These are phyloP conservation scores for Gallinago jamesoni DNA, from an alignment of 2,113 vertebrate genomes.

Conservation along the genomic window DNA sequence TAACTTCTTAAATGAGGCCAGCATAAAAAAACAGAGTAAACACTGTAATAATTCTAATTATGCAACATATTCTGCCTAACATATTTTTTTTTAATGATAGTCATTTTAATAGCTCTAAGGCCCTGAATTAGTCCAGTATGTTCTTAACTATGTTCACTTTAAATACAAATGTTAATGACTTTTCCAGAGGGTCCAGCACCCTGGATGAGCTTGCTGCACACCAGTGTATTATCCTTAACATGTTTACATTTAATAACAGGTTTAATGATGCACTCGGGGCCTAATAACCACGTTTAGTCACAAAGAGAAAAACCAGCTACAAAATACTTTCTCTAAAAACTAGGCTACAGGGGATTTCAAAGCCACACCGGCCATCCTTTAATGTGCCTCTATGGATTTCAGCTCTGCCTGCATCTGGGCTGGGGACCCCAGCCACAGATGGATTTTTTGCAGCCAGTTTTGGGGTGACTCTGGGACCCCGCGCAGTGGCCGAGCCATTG, in stretches of 20 bases:
- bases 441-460: neutral
- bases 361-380: neutral
- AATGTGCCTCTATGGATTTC: neutral
- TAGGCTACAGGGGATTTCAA: slow-evolving; percentile 63
- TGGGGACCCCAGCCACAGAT: fast-evolving
- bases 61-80: slow-evolving; percentile 33
- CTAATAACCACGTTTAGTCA: slow-evolving; percentile 53
- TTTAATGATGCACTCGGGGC: slow-evolving; percentile 57
- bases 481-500: fast-evolving
- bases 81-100: slow-evolving; percentile 61
- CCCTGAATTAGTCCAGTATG: slow-evolving; percentile 63
- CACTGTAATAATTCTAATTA: slow-evolving; percentile 48
- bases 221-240: neutral
- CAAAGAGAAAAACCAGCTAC: slow-evolving; percentile 58
- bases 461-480: neutral
- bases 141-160: slow-evolving; percentile 45
- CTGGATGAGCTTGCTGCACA: slow-evolving; percentile 5
- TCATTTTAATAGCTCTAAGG: slow-evolving; percentile 63
- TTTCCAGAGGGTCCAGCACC: slow-evolving; percentile 48
- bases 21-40: slow-evolving; percentile 6
- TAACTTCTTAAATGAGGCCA: neutral
- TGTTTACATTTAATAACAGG: slow-evolving; percentile 59
- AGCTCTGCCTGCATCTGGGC: neutral
- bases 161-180: slow-evolving; percentile 58
- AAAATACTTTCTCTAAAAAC: slow-evolving; percentile 55